phyloP scores from a whole-genome alignment of 2,888 invertebrate genomes.

The Lochmaea capreae region DNA sequence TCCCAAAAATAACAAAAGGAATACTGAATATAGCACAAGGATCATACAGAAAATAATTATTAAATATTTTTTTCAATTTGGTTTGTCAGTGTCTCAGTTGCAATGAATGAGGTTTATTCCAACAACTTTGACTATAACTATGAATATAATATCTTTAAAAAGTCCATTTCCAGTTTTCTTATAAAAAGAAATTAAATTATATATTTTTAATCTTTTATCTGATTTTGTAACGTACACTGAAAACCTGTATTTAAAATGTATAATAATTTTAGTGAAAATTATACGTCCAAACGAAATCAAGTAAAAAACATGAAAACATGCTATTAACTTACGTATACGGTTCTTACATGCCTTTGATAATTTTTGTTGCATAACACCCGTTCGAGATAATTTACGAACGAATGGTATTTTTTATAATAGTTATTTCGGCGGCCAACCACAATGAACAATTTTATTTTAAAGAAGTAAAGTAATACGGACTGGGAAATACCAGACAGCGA shows the following conservation, averaged over 20 bases:
- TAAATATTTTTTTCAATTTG: too few species aligned
- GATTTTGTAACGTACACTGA: constrained; percentile 20
- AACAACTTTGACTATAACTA: too few species aligned
- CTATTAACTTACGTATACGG: constrained; percentile 40
- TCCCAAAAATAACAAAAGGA: too few species aligned
- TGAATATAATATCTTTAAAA: too few species aligned
- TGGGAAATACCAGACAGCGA: too few species aligned
- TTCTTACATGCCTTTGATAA: constrained; percentile 33
- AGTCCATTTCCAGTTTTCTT: not conserved
- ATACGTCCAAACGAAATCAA: constrained; percentile 30
- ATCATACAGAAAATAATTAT: too few species aligned
- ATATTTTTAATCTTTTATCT: constrained; percentile 7
- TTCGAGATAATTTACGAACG: constrained; percentile 3
- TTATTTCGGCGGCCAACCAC: not conserved
- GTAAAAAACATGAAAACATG: constrained; percentile 39
- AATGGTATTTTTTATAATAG: not conserved
- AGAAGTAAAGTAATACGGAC: too few species aligned
- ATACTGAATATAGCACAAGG: too few species aligned
- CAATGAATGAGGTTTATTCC: too few species aligned
- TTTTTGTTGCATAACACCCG: constrained; percentile 31
- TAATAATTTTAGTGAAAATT: constrained; percentile 29
- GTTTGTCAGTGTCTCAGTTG: too few species aligned
- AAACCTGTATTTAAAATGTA: constrained; percentile 25
- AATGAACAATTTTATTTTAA: too few species aligned
- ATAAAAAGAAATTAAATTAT: constrained; percentile 32